Conservation (phyloP, 2,113 vertebrate genomes). For the Festucalex cinctus region DNA sequence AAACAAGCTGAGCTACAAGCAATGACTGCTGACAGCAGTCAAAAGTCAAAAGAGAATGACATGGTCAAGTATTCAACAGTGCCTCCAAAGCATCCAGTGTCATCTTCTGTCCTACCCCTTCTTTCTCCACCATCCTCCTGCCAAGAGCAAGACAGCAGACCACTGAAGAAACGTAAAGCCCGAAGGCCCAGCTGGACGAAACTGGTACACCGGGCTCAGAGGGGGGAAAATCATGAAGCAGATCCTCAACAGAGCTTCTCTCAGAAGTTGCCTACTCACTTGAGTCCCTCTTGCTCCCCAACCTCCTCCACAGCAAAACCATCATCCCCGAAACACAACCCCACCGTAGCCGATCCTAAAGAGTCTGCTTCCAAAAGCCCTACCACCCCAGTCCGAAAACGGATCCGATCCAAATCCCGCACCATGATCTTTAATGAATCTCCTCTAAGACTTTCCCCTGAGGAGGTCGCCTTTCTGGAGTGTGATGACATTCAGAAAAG, state of each 20-base stretch:
- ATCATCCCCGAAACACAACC: constrained; percentile 53
- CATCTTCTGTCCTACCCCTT: constrained; percentile 39
- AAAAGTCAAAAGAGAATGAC: constrained; percentile 65
- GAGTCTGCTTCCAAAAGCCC: constrained; percentile 42
- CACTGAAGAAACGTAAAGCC: constrained; percentile 87
- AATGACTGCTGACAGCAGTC: constrained; percentile 51
- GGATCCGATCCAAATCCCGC: constrained; percentile 77
- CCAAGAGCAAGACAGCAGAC: constrained; percentile 77
- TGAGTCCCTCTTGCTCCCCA: constrained; percentile 21
- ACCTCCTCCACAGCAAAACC: constrained; percentile 48
- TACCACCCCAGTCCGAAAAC: constrained; percentile 67
- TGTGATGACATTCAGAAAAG: constrained; percentile 79
- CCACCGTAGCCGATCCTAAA: constrained; percentile 28
- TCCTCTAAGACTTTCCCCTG: constrained; percentile 65
- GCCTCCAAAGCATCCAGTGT: constrained; percentile 43
- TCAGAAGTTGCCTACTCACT: constrained; percentile 44
- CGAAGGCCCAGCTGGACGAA: constrained; percentile 88
- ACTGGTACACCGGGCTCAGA: constrained; percentile 75
- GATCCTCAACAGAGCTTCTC: constrained; percentile 43
- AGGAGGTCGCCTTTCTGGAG: constrained; percentile 76
- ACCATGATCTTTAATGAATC: constrained; percentile 41
- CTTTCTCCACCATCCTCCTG: constrained; percentile 41
- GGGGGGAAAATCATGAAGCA: constrained; percentile 55
- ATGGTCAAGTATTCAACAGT: constrained; percentile 43
- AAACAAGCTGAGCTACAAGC: constrained; percentile 45